Evolutionary conservation across 2,797 vertebrate species (phyloP).

Genomic region (Squalus acanthias): DNA sequence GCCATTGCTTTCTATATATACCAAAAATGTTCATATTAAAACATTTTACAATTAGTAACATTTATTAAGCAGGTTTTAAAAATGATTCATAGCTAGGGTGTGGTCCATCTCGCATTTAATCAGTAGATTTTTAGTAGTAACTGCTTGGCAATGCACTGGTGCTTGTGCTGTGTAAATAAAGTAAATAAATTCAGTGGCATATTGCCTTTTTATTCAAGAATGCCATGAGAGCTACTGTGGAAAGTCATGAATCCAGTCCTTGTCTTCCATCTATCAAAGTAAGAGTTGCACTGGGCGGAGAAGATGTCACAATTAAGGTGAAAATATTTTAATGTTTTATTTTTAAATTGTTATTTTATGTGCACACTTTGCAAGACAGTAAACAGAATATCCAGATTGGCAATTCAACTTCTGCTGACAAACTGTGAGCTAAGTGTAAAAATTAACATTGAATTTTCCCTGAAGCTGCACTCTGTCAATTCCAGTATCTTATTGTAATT

Average conservation of each 20-base stretch:
- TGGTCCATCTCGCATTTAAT: not conserved
- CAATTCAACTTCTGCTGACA: not conserved
- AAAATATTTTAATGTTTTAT: not conserved
- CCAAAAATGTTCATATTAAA: not conserved
- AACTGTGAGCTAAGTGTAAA: not conserved
- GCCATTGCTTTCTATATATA: not conserved
- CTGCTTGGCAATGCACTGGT: not conserved
- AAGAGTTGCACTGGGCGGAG: conserved; percentile 80
- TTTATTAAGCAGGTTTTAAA: not conserved
- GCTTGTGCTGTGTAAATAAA: not conserved
- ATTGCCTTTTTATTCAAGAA: conserved; percentile 60
- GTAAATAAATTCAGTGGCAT: not conserved
- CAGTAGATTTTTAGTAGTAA: not conserved
- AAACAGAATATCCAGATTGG: not conserved
- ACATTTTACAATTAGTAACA: not conserved
- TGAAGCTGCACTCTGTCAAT: not conserved
- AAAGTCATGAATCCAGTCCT: conserved; percentile 70
- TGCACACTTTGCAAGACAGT: not conserved
- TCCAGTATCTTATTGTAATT: no score
- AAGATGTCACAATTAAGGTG: conserved; percentile 90
- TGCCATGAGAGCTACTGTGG: conserved; percentile 88
- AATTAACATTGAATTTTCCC: not conserved
- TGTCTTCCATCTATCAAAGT: conserved; percentile 72
- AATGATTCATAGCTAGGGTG: not conserved
- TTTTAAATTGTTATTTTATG: not conserved